phyloP scores from a whole-genome alignment of 2,888 invertebrate genomes.

The Chaetogeoica ovagalla region DNA sequence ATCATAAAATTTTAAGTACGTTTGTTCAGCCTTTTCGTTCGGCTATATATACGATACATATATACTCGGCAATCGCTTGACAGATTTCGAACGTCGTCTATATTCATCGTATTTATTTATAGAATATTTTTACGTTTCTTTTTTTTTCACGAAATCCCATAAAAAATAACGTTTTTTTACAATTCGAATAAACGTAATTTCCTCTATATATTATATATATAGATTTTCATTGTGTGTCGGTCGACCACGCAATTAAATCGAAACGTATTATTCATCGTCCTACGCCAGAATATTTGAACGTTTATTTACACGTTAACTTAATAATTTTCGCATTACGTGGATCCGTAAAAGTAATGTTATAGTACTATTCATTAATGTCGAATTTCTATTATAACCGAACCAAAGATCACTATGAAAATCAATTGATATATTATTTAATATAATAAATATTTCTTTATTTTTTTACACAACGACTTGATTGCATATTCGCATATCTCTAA shows the following conservation, averaged over 20 bases:
- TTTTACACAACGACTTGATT: no score
- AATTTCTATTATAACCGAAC: no score
- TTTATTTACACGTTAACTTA: not conserved
- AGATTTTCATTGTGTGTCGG: not conserved
- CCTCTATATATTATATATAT: not conserved
- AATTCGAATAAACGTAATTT: not conserved
- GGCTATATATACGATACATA: not conserved
- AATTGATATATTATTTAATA: no score
- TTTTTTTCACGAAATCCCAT: no score
- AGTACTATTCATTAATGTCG: no score
- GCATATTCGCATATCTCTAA: no score
- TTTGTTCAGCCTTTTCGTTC: not conserved
- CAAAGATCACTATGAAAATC: no score
- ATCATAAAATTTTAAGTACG: no score
- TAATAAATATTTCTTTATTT: no score
- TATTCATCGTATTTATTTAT: no score
- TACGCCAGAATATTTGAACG: not conserved
- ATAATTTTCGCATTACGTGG: constrained; percentile 4
- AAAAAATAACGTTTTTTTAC: not conserved
- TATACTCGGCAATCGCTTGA: no score
- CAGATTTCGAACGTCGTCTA: not conserved
- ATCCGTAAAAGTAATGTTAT: not conserved
- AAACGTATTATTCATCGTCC: not conserved
- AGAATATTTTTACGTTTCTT: no score
- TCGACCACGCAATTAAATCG: not conserved